These are phyloP conservation scores for Trididemnum clinides DNA, from an alignment of 23 tunicate species.

Conservation along the genomic window DNA sequence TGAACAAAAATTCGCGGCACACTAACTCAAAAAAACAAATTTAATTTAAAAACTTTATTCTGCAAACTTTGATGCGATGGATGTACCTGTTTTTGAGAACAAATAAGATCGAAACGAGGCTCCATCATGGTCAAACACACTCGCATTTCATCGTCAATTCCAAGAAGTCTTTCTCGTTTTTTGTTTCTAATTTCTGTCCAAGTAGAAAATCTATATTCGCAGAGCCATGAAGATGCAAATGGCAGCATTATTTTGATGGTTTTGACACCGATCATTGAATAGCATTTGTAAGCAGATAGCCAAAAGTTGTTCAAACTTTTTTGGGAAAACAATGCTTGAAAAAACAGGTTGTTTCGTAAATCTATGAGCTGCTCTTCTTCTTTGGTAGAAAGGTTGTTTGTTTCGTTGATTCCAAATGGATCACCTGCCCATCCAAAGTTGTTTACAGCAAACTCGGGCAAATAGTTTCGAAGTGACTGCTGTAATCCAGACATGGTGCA, in stretches of 20 bases:
- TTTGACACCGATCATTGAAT: constrained; percentile 39
- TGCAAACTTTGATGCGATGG: constrained; percentile 41
- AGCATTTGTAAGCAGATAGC: constrained; percentile 50
- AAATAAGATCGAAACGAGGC: constrained; percentile 45
- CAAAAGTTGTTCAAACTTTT: constrained; percentile 43
- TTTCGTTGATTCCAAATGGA: constrained; percentile 63
- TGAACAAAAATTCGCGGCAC: constrained; percentile 26
- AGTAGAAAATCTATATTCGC: constrained; percentile 59
- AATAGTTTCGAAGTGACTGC: constrained; percentile 58
- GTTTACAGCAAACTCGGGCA: constrained; percentile 69
- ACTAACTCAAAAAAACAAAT: constrained; percentile 20
- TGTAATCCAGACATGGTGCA: constrained; percentile 58
- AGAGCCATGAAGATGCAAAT: constrained; percentile 69
- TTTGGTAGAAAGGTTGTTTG: constrained; percentile 57
- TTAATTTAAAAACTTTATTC: constrained; percentile 33
- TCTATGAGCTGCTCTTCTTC: constrained; percentile 77
- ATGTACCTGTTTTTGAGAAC: constrained; percentile 43
- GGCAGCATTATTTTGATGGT: constrained; percentile 60
- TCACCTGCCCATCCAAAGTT: constrained; percentile 60
- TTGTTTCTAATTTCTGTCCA: constrained; percentile 47
- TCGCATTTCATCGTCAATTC: constrained; percentile 66
- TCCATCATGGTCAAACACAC: constrained; percentile 54
- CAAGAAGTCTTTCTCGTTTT: constrained; percentile 28
- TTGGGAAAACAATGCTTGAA: constrained; percentile 61
- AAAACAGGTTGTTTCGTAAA: constrained; percentile 59